These are phyloP conservation scores for Etheostoma perlongum DNA, from an alignment of 2,797 vertebrate species.

Conservation along the genomic window DNA sequence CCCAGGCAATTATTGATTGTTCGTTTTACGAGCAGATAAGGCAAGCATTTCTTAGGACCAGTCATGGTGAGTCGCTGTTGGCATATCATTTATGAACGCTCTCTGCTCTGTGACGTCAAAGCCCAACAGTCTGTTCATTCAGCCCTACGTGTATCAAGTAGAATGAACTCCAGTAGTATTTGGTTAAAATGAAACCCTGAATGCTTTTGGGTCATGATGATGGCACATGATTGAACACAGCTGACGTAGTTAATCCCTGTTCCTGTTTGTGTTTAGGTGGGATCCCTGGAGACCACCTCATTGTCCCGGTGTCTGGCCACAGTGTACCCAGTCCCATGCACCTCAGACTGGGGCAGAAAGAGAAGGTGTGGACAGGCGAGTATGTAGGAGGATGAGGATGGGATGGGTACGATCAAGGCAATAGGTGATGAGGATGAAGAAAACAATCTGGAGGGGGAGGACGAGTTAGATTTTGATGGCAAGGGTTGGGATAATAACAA, in stretches of 20 bases:
- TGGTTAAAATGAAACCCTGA: background rate
- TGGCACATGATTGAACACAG: background rate
- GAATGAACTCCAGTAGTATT: background rate
- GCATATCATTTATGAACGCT: background rate
- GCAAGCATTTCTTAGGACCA: background rate
- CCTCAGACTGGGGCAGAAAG: slow-evolving; percentile 82
- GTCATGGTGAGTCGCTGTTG: background rate
- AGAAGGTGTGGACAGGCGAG: slow-evolving; percentile 78
- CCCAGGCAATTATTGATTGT: background rate
- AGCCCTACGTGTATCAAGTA: background rate
- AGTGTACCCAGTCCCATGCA: slow-evolving; percentile 83
- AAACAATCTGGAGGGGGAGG: slow-evolving; percentile 66
- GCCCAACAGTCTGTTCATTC: background rate
- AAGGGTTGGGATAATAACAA: slow-evolving; percentile 59
- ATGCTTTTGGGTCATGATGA: background rate
- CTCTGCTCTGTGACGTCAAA: no score
- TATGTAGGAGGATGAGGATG: slow-evolving; percentile 70
- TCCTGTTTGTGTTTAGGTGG: slow-evolving; percentile 69
- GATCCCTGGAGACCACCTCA: slow-evolving; percentile 83
- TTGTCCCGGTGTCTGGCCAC: slow-evolving; percentile 82
- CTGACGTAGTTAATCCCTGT: background rate
- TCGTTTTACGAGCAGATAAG: background rate
- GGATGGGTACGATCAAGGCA: slow-evolving; percentile 53
- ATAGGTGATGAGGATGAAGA: slow-evolving; percentile 73
- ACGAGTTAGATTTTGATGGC: slow-evolving; percentile 51